Evolutionary conservation across 2,113 vertebrate species (phyloP).

Genomic region (Mus spicilegus): DNA sequence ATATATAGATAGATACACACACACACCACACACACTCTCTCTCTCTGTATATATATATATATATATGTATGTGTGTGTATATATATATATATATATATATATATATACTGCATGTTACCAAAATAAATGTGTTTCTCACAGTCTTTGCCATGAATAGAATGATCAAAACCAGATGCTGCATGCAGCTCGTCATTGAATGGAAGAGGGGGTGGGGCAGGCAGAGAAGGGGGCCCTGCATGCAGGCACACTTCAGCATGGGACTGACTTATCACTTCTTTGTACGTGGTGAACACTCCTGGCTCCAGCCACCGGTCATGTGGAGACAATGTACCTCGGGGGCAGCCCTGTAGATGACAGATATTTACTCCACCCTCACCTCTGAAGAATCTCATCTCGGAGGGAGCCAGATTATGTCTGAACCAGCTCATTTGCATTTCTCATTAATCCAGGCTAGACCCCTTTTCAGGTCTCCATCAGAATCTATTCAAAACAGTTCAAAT

Average conservation of each 20-base stretch:
- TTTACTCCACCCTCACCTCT: conserved; percentile 72
- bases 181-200: conserved; percentile 41
- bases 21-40: too few species aligned
- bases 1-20: background rate
- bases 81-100: background rate
- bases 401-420: conserved; percentile 67
- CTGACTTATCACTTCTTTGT: conserved; percentile 51
- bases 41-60: background rate
- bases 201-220: conserved; percentile 36
- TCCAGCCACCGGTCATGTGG: background rate
- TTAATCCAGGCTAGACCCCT: conserved; percentile 83
- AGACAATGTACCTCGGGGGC: background rate
- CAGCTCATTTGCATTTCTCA: conserved; percentile 82
- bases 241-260: conserved; percentile 19
- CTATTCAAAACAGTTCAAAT: conserved; percentile 84
- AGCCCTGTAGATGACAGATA: conserved; percentile 61
- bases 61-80: too few species aligned
- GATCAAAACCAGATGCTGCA: conserved; percentile 78
- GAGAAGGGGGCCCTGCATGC: background rate
- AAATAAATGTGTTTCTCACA: conserved; percentile 79
- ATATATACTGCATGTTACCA: conserved; percentile 49
- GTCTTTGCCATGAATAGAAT: conserved; percentile 61
- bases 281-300: conserved; percentile 51
- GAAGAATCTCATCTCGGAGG: conserved; percentile 67
- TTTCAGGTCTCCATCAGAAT: conserved; percentile 80